Evolutionary conservation across 1,140 invertebrate species (phyloP), one percentile per base, ranked within the genome.

Genomic region (Trialeurodes vaporariorum): DNA sequence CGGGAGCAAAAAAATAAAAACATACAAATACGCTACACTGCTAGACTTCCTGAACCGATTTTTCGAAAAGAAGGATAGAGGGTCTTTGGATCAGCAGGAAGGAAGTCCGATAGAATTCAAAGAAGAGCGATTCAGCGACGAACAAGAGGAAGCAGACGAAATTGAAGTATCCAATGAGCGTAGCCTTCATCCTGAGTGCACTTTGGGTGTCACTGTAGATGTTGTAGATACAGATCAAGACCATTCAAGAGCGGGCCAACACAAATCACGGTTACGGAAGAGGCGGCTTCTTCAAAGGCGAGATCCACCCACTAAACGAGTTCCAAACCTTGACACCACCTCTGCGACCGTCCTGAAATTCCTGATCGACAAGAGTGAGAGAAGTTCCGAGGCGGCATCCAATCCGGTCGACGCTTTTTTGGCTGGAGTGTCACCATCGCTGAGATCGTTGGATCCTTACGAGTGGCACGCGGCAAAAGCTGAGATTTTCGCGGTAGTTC

Each of bases 321-420:
- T 12, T 63, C 26, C 26, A 24, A 26, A 1, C 13, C 24, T 34
- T 11, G 40, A 63, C 12, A 63, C 62, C 17, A 23, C 62, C 26
- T n/a, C 62, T 63, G 62, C 62, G 27, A 63, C 62, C 21, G 62
- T 63, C 25, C 27, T 63, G 62, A 23, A 63, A 23, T 63, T 34
- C 26, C 62, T 63, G n/a, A 23, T 63, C 9, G 40, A 63, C 27
- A 21, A 63, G 40, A 63, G 40, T 63, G 62, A 63, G 40, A 63
- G 22, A 34, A 63, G 2, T n/a, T 1, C 2, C 9, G 21, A 21
- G 34, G 26, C 23, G 61, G 25, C 13, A 63, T 24, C 25, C 9
- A 23, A 67, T 62, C 61, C 65, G 26, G 70, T 71, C 60, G 70
- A 71, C 63, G 70, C 66, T 34, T 71, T 71, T 66, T 61, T 71